Conservation (phyloP, 1,140 invertebrate genomes). For the Musca domestica region DNA sequence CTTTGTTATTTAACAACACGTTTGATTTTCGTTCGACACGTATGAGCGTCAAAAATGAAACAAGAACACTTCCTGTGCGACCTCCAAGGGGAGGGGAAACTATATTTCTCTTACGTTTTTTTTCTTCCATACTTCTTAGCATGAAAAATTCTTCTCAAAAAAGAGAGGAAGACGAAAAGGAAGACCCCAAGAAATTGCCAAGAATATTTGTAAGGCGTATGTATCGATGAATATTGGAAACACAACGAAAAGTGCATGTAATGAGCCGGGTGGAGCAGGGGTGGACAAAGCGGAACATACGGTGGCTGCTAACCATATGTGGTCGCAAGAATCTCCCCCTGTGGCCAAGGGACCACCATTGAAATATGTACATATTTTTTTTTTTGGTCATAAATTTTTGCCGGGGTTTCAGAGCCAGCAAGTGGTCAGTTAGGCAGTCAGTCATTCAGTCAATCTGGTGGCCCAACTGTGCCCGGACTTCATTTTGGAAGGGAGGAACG, state of each 20-base stretch:
- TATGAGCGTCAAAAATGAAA: no score
- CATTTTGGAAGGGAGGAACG: background rate
- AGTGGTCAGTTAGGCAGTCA: no score
- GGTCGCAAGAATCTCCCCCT: constrained; percentile 14
- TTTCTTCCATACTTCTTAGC: background rate
- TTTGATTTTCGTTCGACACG: background rate
- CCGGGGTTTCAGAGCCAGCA: background rate
- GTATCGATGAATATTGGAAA: constrained; percentile 41
- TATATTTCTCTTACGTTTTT: background rate
- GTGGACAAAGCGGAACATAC: constrained; percentile 24
- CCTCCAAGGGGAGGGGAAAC: no score
- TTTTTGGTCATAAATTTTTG: background rate
- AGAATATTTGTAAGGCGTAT: constrained; percentile 34
- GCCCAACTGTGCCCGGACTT: constrained; percentile 5
- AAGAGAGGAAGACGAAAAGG: background rate
- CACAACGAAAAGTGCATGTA: constrained; percentile 37
- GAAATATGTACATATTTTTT: background rate
- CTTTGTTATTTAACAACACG: constrained; percentile 6
- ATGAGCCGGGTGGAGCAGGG: constrained; percentile 43
- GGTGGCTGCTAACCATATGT: constrained; percentile 38
- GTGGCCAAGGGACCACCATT: background rate
- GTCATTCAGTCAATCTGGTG: background rate
- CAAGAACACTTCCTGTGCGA: constrained; percentile 2
- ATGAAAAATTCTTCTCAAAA: no score
- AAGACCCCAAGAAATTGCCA: background rate